phyloP scores from a whole-genome alignment of 2,888 invertebrate genomes.

The Cryptus armator region DNA sequence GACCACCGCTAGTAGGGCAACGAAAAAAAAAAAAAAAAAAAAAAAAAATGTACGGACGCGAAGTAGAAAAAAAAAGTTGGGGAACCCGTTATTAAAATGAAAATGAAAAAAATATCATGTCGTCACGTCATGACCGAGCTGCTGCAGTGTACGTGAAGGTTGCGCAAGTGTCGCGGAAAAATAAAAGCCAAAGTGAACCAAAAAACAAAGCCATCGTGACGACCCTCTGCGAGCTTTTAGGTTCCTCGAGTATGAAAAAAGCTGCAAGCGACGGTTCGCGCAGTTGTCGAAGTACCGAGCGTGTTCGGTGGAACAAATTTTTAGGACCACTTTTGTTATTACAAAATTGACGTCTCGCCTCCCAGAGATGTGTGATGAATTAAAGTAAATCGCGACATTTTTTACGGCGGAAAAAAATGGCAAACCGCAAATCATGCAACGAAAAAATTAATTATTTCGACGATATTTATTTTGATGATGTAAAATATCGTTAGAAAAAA shows the following conservation, averaged over 20 bases:
- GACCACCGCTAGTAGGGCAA: background rate
- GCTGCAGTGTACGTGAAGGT: background rate
- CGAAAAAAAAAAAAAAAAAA: background rate
- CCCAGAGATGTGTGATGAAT: no score
- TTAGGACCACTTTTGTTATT: no score
- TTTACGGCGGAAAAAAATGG: no score
- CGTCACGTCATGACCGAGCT: slow-evolving; percentile 15
- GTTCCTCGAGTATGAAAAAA: background rate
- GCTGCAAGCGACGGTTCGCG: background rate
- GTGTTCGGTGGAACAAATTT: no score
- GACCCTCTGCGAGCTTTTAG: background rate
- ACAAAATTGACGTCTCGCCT: no score
- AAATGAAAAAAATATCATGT: background rate
- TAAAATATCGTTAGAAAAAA: no score
- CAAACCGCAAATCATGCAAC: no score
- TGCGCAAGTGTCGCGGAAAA: slow-evolving; percentile 1
- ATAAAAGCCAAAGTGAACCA: background rate
- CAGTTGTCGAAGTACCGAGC: background rate
- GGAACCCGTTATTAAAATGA: background rate
- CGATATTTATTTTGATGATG: no score
- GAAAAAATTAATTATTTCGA: no score
- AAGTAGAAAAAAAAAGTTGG: background rate
- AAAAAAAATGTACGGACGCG: background rate
- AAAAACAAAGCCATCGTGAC: slow-evolving; percentile 12
- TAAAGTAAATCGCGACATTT: no score